Base-by-base conservation (phyloP, 2,113 vertebrate genomes). In the Tonatia bakeri region DNA sequence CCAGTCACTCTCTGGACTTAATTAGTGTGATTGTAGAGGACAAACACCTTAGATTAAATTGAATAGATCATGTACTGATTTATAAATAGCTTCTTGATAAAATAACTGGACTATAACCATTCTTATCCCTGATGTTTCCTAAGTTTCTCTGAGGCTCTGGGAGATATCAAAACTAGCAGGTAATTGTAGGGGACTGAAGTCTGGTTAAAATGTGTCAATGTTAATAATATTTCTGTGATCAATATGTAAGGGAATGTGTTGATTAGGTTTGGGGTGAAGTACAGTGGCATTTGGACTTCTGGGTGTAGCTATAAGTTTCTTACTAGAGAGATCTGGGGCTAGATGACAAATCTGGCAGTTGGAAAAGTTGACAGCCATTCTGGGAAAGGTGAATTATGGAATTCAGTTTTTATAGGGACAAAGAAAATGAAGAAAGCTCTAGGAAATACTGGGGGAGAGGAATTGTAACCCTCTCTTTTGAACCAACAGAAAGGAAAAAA, bases 11-110 rank as follows among this genome's bases (percentile, higher is more conserved):
- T 80, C 13, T 75, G 75, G 38, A 83, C 4, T 70, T 92, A 91
- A 93, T 82, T 95, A 79, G 28, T 79, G 40, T 94, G 47, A 90
- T 50, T 70, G 70, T 69, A 24, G 50, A 87, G 76, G 86, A 95
- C 2, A 84, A 84, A 88, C 14, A 45, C 31, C 24, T 88, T 95
- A 72, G 43, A 52, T 70, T 56, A 72, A 93, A 81, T 76, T 61
- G 95, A 85, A 72, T 87, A 75, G 15, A 90, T 36, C 47, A 36
- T 82, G 26, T 31, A 17, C 33, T 54, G 40, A 72, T 93, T 96
- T 52, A 16, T 72, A 90, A 90, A 84, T 56, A 75, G 16, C 40
- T 83, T 69, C 26, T 88, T 88, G 28, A 73, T 59, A 83, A 80
- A 91, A 67, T 95, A 89, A 89, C 38, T 73, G 6, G 24, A 67